Evolutionary conservation across 2,113 vertebrate species (phyloP).

Genomic region (Dolichotis patagonum): DNA sequence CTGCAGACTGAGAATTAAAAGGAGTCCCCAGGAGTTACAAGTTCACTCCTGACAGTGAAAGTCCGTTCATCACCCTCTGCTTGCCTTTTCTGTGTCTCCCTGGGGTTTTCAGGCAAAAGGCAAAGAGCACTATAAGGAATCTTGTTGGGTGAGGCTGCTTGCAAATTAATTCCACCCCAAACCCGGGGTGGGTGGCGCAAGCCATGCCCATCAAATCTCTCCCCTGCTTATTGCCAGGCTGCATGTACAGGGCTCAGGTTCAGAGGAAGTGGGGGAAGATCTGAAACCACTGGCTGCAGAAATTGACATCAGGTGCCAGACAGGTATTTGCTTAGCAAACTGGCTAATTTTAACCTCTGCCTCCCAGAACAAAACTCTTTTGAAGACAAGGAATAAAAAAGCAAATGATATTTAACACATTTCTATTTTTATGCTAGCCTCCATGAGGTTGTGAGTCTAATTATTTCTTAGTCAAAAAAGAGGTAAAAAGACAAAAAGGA

Average conservation of each 20-base stretch:
- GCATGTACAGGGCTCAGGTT: background rate
- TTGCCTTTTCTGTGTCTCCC: slow-evolving; percentile 32
- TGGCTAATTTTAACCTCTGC: slow-evolving; percentile 81
- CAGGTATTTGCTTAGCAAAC: slow-evolving; percentile 69
- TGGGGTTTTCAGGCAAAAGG: slow-evolving; percentile 19
- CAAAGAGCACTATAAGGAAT: slow-evolving; percentile 3
- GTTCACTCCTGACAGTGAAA: background rate
- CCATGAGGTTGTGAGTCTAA: slow-evolving; percentile 64
- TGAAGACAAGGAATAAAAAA: slow-evolving; percentile 59
- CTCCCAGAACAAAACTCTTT: slow-evolving; percentile 57
- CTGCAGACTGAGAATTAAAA: background rate
- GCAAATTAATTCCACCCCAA: background rate
- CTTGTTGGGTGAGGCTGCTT: background rate
- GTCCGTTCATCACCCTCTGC: background rate
- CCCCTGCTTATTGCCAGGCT: background rate
- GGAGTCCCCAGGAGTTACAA: background rate
- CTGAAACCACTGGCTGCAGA: background rate
- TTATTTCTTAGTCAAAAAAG: slow-evolving; percentile 75
- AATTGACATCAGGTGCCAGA: slow-evolving; percentile 61
- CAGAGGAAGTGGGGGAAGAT: background rate
- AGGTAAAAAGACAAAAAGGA: background rate
- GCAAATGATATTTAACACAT: slow-evolving; percentile 75
- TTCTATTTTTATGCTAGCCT: slow-evolving; percentile 68
- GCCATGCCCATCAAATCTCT: background rate
- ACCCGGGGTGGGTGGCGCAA: background rate